A percentile compares a stretch with the other conserved stretches of the same genome.
Evolutionary conservation across 2,888 invertebrate species (phyloP).

Genomic region (Esperia sulphurella): DNA sequence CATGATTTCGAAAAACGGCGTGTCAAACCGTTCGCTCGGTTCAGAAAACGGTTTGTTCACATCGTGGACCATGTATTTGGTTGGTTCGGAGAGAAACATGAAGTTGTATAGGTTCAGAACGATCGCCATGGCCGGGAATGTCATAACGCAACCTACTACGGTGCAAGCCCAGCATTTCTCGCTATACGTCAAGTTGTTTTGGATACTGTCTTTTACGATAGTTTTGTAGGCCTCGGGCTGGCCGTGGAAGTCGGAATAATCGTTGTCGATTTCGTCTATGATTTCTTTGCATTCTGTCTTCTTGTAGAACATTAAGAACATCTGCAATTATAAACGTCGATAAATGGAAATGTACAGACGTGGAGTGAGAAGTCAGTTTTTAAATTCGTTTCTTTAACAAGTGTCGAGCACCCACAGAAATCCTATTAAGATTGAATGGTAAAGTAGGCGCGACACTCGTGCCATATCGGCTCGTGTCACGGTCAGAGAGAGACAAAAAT

Average conservation of each 20-base stretch:
- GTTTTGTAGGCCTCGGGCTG: constrained; percentile 20
- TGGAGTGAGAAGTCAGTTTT: no score
- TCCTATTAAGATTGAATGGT: no score
- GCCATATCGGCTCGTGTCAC: no score
- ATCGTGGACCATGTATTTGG: constrained; percentile 53
- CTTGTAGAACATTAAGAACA: constrained; percentile 38
- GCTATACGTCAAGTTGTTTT: constrained; percentile 30
- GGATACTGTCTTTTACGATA: constrained; percentile 20
- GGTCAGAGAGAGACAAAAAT: no score
- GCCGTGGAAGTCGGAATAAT: constrained; percentile 30
- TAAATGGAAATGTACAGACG: no score
- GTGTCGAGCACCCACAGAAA: no score
- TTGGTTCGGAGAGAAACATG: constrained; percentile 24
- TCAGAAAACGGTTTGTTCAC: constrained; percentile 29
- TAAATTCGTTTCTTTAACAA: no score
- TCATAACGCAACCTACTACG: constrained; percentile 26
- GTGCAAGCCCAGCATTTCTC: constrained; percentile 37
- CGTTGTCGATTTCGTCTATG: constrained; percentile 41
- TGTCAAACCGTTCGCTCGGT: constrained; percentile 30
- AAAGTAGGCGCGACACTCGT: no score
- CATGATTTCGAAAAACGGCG: constrained; percentile 44
- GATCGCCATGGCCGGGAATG: constrained; percentile 39
- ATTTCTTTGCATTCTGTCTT: constrained; percentile 28
- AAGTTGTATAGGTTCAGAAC: constrained; percentile 30
- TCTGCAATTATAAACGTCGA: constrained; percentile 25